Evolutionary conservation across 2,888 invertebrate genomes (phyloP), one percentile per base, ranked within the genome.

Genomic region (Idaea dimidiata): DNA sequence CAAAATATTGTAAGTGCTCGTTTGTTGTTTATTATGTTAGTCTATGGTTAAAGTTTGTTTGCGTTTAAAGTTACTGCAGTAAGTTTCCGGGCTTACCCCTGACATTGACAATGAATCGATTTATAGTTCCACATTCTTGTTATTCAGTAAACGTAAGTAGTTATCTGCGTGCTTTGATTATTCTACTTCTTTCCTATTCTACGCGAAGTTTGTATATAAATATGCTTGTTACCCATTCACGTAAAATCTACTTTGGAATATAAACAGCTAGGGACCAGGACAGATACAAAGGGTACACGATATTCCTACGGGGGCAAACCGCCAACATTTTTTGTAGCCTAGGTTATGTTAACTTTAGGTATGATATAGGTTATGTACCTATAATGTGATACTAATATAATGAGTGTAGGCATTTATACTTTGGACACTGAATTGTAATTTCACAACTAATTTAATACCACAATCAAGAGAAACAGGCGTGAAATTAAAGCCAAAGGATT

Each of bases 401-500:
- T 24, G 24, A 24, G 24, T 10, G 8, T 14, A 43, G 2, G 7
- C 8, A 2, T 43, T 14, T 43, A 43, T 7, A 43, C 43, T 10
- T 14, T 10, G 10, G 43, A 33, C 33, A 14, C 43, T 5, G 8
- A 43, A 10, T 43, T 43, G 43, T 8, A 43, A 43, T 43, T 43
- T 33, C 10, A 43, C 43, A 43, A 43, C 10, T 43, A 43, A 43
- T 43, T 43, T 43, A 8, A 43, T 43, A 43, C 43, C 14, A 66
- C 65, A 70, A 67, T 68, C 66, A 65, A 64, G 57, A 59, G 62
- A 62, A 63, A 65, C 58, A 62, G 61, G 63, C 64, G 65, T 64
- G 70, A 67, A 68, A 71, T 69, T 66, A 65, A 67, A 59, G 65
- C 43, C 63, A 60, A 66, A 69, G 69, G 69, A 71, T 71, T 70